Percentiles rank a stretch among this genome's conserved stretches.
Evolutionary conservation across 1,140 invertebrate genomes (phyloP).

Genomic region (Choristoneura fumiferana): DNA sequence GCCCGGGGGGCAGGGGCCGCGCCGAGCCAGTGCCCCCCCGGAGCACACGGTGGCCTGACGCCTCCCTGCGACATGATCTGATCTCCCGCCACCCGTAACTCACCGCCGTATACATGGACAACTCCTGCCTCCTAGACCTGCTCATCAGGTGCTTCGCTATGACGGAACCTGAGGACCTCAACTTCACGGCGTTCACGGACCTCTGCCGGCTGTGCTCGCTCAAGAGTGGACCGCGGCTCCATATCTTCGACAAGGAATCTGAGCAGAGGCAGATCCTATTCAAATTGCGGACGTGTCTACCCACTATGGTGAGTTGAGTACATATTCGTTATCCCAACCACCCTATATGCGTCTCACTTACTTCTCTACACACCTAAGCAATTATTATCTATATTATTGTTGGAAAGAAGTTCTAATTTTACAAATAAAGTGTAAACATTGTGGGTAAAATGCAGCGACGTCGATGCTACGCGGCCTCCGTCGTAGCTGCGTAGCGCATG

Average conservation of each 20-base stretch:
- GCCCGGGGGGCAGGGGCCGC: constrained; percentile 28
- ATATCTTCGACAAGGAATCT: constrained; percentile 85
- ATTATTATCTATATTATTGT: not conserved
- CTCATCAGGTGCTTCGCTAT: constrained; percentile 80
- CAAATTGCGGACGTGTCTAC: constrained; percentile 83
- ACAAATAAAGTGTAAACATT: constrained; percentile 39
- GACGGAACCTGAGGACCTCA: constrained; percentile 83
- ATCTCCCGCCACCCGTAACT: constrained; percentile 65
- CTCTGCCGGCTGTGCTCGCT: constrained; percentile 84
- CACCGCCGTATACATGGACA: constrained; percentile 76
- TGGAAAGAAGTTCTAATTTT: constrained; percentile 23
- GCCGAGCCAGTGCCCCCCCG: constrained; percentile 57
- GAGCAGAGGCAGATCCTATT: constrained; percentile 84
- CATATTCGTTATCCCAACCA: constrained; percentile 16
- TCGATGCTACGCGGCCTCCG: constrained; percentile 35
- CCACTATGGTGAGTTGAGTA: constrained; percentile 82
- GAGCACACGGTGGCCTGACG: constrained; percentile 60
- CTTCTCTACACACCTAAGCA: not conserved
- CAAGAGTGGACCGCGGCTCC: constrained; percentile 81
- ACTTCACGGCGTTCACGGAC: constrained; percentile 82
- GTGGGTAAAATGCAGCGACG: constrained; percentile 29
- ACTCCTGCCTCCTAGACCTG: constrained; percentile 78
- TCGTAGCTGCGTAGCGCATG: constrained; percentile 61
- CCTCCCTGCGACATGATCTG: constrained; percentile 66
- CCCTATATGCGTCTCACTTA: not conserved